Percentiles rank a stretch among this genome's conserved stretches.
phyloP scores from a whole-genome alignment of 2,113 vertebrate genomes.

The Anarhynchus alexandrinus region DNA sequence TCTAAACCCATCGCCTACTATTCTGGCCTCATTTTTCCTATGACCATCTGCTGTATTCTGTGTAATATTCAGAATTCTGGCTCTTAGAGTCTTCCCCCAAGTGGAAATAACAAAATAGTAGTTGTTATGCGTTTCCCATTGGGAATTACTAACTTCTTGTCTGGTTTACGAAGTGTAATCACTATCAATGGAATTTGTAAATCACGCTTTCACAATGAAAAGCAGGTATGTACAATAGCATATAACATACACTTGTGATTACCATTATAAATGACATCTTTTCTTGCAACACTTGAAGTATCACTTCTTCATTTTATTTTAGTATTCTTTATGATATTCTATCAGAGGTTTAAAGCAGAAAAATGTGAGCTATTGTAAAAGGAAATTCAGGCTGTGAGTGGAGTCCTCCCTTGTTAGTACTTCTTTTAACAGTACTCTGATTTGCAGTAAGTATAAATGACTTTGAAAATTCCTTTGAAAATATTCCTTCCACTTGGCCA shows the following conservation, averaged over 20 bases:
- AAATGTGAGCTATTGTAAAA: not conserved
- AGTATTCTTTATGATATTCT: not conserved
- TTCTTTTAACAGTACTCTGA: not conserved
- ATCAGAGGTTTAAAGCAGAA: not conserved
- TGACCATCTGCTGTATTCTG: not conserved
- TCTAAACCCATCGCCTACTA: not conserved
- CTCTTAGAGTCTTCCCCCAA: not conserved
- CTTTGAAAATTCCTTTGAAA: conserved; percentile 6
- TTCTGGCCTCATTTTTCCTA: not conserved
- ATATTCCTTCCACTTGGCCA: not conserved
- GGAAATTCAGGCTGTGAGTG: not conserved
- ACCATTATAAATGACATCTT: not conserved
- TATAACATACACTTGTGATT: not conserved
- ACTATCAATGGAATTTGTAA: not conserved
- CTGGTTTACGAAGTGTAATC: not conserved
- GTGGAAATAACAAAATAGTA: not conserved
- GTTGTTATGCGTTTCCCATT: not conserved
- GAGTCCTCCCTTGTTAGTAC: not conserved
- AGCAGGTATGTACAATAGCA: not conserved
- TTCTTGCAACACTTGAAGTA: not conserved
- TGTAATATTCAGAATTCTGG: not conserved
- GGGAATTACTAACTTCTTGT: not conserved
- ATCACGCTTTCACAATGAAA: not conserved
- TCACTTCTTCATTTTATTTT: not conserved
- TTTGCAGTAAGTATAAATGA: not conserved